Percentiles rank a stretch among this genome's conserved stretches.
Conservation (phyloP, 2,797 vertebrate genomes). For the Ciconia nigra region DNA sequence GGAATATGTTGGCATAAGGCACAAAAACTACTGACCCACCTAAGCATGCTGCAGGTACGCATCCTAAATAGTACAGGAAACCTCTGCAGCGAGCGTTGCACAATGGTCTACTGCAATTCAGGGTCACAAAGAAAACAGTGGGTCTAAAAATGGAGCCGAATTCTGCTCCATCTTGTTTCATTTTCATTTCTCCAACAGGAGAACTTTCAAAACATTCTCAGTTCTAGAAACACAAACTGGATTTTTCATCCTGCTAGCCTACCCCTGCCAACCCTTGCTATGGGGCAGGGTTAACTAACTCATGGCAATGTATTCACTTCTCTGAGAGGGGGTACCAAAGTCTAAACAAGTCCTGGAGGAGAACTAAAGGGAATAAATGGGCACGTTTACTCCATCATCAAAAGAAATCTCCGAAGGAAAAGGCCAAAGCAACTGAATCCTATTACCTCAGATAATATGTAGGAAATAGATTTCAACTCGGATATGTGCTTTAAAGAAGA, state of each 20-base stretch:
- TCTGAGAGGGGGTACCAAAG: neutral
- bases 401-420: neutral
- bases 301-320: accelerated
- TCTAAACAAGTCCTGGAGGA: neutral
- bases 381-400: neutral
- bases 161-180: neutral
- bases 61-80: neutral
- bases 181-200: neutral
- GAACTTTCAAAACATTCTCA: neutral
- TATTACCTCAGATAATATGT: neutral
- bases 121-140: neutral
- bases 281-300: neutral
- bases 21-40: neutral
- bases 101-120: neutral
- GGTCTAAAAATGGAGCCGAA: neutral
- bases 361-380: neutral
- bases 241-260: neutral
- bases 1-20: neutral
- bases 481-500: neutral
- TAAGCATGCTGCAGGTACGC: neutral
- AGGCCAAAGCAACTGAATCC: neutral
- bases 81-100: accelerated
- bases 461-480: neutral
- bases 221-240: neutral
- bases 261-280: neutral